Evolutionary conservation across 2,797 vertebrate species (phyloP), one percentile per base, ranked within the genome.

Genomic region (Sebastes cheni): DNA sequence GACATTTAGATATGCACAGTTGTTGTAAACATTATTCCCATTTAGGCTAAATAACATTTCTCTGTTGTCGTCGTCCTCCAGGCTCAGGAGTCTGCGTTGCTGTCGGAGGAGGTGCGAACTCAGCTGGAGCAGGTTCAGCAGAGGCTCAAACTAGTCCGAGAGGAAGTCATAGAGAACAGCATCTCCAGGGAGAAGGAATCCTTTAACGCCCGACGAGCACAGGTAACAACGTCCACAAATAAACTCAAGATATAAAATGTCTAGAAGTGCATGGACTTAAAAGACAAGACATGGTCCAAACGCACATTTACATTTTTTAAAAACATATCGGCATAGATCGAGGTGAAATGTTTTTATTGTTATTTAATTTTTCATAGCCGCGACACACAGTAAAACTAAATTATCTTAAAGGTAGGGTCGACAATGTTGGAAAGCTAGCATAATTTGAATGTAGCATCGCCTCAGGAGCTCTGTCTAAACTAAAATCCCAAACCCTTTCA

Each of bases 151-250:
- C 94, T 97, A 72, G 97, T 99, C 87, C 95, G 99, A 79, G 97
- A 97, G 82, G 98, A 99, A 86, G 98, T 99, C 0, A 92, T 99
- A 2, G 98, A 99, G 91, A 99, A 98, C 95, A 99, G 97, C 93
- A 97, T 98, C 82, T 97, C 97, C 60, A 96, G 97, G 81, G 98
- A 99, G 90, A 99, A 99, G 78, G 98, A 99, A 87, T 97, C 98
- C 59, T 99, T 99, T 83, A 99, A 99, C 64, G 96, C 97, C 55
- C 97, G 97, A 78, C 96, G 98, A 69, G 98, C 98, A 62, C 98
- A 99, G 97, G 98, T 97, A 82, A 39, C 70, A n/a, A 20, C 58
- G 22, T 50, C 20, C 22, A 64, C 65, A 9, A 14, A 52, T 23
- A 20, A 18, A 39, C 32, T 30, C 8, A 23, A 66, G 12, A 23